Percentiles rank a stretch among this genome's conserved stretches.
phyloP scores from a whole-genome alignment of 1,140 invertebrate species.

The Bombus confusus region DNA sequence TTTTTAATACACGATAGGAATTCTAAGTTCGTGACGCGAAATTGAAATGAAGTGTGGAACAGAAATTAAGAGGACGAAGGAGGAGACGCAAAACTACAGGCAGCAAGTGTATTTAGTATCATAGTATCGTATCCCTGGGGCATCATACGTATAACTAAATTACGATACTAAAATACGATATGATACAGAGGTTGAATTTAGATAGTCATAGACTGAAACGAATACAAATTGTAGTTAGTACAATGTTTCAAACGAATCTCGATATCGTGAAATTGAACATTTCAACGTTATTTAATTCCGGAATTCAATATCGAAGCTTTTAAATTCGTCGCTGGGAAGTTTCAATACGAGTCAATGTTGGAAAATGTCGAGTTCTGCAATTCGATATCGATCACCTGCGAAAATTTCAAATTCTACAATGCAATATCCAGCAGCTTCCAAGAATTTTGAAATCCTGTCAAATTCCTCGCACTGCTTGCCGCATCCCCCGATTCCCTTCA shows the following conservation, averaged over 20 bases:
- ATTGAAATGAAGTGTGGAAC: neutral
- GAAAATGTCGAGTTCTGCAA: neutral
- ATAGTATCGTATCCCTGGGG: neutral
- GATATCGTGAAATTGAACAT: neutral
- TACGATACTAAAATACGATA: neutral
- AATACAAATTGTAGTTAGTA: too few relatives aligned
- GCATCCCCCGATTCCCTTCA: neutral
- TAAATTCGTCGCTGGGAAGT: neutral
- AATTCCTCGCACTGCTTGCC: neutral
- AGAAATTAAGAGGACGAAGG: neutral
- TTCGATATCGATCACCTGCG: neutral
- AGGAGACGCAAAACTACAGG: neutral
- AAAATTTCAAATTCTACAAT: neutral
- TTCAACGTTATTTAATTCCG: neutral
- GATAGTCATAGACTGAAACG: neutral
- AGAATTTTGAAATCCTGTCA: neutral
- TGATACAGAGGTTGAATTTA: neutral
- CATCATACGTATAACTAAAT: neutral
- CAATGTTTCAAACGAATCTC: neutral
- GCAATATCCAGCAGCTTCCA: too few relatives aligned
- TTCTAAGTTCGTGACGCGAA: neutral
- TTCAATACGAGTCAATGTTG: neutral
- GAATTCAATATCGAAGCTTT: neutral
- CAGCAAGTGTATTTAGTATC: neutral
- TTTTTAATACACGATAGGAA: neutral